These are phyloP conservation scores for Lasiurus cinereus DNA, from an alignment of 2,113 vertebrate species.

Conservation along the genomic window DNA sequence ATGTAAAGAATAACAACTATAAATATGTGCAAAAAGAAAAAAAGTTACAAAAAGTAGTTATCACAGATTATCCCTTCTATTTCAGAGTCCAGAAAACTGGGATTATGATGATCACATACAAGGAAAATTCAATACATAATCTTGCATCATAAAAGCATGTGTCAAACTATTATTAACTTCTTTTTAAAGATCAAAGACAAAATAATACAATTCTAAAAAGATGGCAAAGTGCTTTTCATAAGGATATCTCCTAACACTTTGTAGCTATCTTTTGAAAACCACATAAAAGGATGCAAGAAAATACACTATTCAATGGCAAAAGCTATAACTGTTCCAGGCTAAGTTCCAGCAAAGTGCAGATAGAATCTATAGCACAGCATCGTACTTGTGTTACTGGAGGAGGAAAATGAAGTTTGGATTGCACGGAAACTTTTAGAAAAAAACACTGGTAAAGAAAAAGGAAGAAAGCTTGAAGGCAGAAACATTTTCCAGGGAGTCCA, in stretches of 20 bases:
- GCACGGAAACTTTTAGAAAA: neutral
- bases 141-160: neutral
- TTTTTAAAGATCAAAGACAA: conserved; percentile 24
- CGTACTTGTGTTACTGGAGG: neutral
- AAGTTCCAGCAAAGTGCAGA: neutral
- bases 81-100: neutral
- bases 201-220: neutral
- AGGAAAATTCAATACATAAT: neutral
- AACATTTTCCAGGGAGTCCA: neutral
- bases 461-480: neutral
- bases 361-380: accelerated
- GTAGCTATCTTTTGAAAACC: neutral
- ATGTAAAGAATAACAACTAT: neutral
- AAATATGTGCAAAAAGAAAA: neutral
- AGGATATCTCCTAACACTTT: neutral
- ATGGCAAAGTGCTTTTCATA: neutral
- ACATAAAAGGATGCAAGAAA: neutral
- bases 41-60: neutral
- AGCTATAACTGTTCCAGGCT: neutral
- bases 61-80: neutral
- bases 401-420: neutral
- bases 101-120: neutral
- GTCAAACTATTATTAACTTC: neutral
- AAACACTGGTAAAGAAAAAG: neutral
- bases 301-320: neutral